Evolutionary conservation across 2,113 vertebrate genomes (phyloP).

Genomic region (Zootoca vivipara): DNA sequence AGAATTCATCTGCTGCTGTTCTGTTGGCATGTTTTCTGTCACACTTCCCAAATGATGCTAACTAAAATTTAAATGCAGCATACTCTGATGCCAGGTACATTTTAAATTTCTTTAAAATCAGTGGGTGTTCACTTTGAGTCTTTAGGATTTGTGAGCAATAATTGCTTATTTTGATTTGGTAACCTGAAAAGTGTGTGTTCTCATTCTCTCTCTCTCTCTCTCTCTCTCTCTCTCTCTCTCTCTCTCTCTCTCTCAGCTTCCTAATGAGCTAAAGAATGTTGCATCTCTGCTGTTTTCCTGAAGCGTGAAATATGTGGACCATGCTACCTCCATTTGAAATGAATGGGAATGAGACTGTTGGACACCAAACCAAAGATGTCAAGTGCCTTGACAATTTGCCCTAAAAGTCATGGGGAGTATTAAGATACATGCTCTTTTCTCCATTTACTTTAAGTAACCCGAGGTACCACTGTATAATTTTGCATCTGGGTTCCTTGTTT

Average conservation of each 20-base stretch:
- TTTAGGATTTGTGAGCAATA: not conserved
- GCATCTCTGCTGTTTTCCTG: constrained; percentile 41
- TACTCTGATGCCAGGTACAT: not conserved
- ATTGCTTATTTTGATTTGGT: not conserved
- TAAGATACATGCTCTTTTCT: constrained; percentile 35
- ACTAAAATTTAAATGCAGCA: not conserved
- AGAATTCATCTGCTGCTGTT: not conserved
- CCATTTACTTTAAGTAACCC: not conserved
- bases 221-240: not conserved
- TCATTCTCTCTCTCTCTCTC: not conserved
- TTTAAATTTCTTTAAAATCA: not conserved
- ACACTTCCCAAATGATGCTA: not conserved
- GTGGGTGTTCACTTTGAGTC: not conserved
- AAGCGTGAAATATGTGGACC: constrained; percentile 72
- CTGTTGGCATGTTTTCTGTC: not conserved
- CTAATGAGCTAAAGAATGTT: constrained; percentile 84
- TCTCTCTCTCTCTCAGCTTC: constrained; percentile 82
- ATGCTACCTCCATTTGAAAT: constrained; percentile 75
- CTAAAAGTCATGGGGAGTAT: constrained; percentile 63
- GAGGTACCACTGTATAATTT: too few relatives aligned
- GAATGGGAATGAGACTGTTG: constrained; percentile 63
- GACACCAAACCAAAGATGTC: constrained; percentile 80
- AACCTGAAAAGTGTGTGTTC: not conserved
- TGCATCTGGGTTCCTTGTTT: constrained; percentile 16
- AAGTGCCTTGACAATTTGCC: constrained; percentile 79